Evolutionary conservation across 2,113 vertebrate species (phyloP), one percentile per base, ranked within the genome.

Genomic region (Sprattus sprattus): DNA sequence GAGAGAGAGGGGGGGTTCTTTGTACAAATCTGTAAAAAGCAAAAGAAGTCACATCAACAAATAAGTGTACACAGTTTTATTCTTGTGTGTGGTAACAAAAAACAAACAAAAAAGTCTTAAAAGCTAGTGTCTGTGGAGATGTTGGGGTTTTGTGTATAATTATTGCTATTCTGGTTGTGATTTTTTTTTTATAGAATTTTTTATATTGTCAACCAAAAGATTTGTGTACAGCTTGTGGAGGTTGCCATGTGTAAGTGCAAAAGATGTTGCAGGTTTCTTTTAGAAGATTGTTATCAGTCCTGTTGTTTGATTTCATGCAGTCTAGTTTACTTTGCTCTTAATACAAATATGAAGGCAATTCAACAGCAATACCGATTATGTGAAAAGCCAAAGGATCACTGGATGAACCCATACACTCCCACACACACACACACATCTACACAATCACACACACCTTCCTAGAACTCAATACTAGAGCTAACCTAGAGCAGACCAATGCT

Each of bases 361-460:
- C 67, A 81, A 82, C 83, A 87, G 89, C 90, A 92, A 90, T 92
- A 92, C 85, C 83, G 80, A 88, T 85, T 32, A 60, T 49, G 45
- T 52, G 81, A 67, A 81, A 85, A 82, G 82, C 90, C 87, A 87
- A 90, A 90, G 90, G 81, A 80, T 71, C 64, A 71, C 64, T 28
- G 64, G 28, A 71, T 32, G 64, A 71, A 28, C 64, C 64, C 64
- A 71, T 28, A 28, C 9, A 71, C 28, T 81, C 75, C 75, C 71
- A 86, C 25, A 28, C 81, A 67, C 81, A 83, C 2, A 86, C 54
- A 86, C 46, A 71, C 64, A 71, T 7, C 6, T 25, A 28, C n/a
- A 71, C 64, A 71, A 8, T 25, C 64, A 67, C 22, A 71, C 82
- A 86, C 75, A 50, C 44, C 0, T 32, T 13, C 64, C n/a, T 32